phyloP scores from a whole-genome alignment of 2,113 vertebrate genomes.

The Lanius collurio region DNA sequence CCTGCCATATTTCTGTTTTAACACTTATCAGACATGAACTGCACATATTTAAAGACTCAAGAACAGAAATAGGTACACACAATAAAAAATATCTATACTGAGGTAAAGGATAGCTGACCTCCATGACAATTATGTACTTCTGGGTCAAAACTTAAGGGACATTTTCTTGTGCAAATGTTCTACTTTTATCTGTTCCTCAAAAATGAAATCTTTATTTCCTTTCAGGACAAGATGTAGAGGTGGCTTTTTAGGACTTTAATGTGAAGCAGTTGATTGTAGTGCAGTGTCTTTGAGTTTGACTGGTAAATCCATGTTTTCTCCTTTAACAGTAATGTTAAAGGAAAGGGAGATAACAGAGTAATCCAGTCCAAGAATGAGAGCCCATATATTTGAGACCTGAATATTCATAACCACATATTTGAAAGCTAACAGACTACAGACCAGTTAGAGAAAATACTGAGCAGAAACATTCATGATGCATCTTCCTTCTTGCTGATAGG shows the following conservation, averaged over 20 bases:
- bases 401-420: not conserved
- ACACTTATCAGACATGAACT: not conserved
- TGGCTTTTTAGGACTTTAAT: not conserved
- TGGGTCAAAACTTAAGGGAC: not conserved
- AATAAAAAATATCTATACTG: not conserved
- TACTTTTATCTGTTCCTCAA: not conserved
- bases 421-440: not conserved
- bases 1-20: conserved; percentile 4
- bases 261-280: not conserved
- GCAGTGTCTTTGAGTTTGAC: not conserved
- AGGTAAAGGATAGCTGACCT: not conserved
- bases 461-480: not conserved
- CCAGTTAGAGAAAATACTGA: not conserved
- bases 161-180: not conserved
- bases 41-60: conserved; percentile 21
- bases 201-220: not conserved
- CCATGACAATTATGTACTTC: not conserved
- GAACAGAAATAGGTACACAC: not conserved
- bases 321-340: not conserved
- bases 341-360: not conserved
- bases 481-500: not conserved
- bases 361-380: not conserved
- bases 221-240: not conserved
- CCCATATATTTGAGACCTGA: not conserved
- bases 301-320: not conserved